phyloP scores from a whole-genome alignment of 2,113 vertebrate species.

The Corvus hawaiiensis region DNA sequence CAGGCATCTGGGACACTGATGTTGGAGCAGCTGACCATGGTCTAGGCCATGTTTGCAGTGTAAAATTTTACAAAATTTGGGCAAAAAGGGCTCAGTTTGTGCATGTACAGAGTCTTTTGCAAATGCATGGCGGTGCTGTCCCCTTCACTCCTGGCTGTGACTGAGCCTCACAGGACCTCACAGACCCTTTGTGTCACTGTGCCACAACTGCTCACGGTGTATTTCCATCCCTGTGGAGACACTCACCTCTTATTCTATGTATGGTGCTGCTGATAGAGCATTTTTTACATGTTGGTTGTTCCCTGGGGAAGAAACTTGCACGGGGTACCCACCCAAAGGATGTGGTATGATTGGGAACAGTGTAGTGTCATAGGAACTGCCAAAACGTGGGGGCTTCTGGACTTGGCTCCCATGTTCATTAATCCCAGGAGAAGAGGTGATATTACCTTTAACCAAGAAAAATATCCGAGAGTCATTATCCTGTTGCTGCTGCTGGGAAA shows the following conservation, averaged over 20 bases:
- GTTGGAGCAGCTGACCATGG: not conserved
- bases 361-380: not conserved
- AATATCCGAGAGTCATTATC: not conserved
- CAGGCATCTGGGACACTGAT: not conserved
- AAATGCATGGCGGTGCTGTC: not conserved
- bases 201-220: not conserved
- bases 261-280: not conserved
- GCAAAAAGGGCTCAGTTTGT: not conserved
- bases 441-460: not conserved
- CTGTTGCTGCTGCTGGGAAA: not conserved
- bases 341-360: not conserved
- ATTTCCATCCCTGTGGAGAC: not conserved
- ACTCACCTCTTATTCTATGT: not conserved
- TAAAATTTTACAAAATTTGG: not conserved
- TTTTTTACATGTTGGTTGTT: not conserved
- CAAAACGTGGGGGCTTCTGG: not conserved
- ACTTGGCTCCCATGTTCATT: not conserved
- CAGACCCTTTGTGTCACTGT: not conserved
- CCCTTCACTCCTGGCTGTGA: not conserved
- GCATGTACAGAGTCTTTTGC: not conserved
- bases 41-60: not conserved
- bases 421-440: not conserved
- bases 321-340: not conserved
- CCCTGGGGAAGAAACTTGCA: not conserved
- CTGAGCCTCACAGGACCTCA: not conserved